Percentiles rank a stretch among this genome's conserved stretches.
These are phyloP conservation scores for Mormyrus iriodes DNA, from an alignment of 2,113 vertebrate species.

Conservation along the genomic window DNA sequence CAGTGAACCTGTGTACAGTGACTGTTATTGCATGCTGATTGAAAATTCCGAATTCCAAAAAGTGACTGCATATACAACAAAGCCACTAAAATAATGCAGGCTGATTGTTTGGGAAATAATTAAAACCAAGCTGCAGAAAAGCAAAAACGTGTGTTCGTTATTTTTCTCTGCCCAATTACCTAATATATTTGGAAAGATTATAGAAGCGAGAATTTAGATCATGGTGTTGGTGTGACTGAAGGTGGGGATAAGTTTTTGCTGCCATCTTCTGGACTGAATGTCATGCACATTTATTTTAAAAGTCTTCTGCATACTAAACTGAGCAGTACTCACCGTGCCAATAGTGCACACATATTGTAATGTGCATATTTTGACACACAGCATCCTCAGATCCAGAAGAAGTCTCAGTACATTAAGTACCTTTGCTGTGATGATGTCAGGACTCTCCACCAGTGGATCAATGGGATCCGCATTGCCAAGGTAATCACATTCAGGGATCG, in stretches of 20 bases:
- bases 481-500: slow-evolving; percentile 45
- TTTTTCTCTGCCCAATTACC: not conserved
- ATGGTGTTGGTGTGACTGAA: not conserved
- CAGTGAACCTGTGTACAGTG: not conserved
- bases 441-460: slow-evolving; percentile 96
- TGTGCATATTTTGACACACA: slow-evolving; percentile 35
- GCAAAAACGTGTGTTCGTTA: not conserved
- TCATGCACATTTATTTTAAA: not conserved
- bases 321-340: not conserved
- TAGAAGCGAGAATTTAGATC: not conserved
- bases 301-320: not conserved
- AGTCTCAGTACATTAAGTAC: slow-evolving; percentile 97
- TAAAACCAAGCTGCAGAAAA: not conserved
- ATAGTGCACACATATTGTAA: not conserved
- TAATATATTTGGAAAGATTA: not conserved
- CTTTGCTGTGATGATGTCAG: slow-evolving; percentile 92
- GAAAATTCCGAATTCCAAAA: too few species aligned
- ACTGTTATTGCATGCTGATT: too few species aligned
- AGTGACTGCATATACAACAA: not conserved
- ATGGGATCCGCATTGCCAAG: slow-evolving; percentile 93
- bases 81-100: not conserved
- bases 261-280: not conserved
- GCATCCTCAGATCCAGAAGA: slow-evolving; percentile 98
- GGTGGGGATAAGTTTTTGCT: not conserved
- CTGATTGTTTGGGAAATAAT: not conserved